Conservation (phyloP, 2,888 invertebrate species). For the Hypolimnas misippus region DNA sequence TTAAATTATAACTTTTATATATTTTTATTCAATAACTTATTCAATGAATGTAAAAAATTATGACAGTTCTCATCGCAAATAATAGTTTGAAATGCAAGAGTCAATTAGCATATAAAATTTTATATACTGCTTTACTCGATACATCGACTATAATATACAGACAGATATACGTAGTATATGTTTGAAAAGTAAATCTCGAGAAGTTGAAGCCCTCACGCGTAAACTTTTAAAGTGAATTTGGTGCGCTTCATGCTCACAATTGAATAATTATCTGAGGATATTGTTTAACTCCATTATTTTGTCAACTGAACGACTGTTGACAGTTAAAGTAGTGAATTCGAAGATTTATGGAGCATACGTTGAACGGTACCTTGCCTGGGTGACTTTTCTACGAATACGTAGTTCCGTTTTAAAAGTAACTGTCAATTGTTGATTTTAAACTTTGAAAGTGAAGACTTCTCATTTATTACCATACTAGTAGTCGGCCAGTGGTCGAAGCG, state of each 20-base stretch:
- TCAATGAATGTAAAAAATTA: no score
- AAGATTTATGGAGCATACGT: conserved; percentile 62
- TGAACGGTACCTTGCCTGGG: conserved; percentile 35
- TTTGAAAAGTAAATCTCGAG: background rate
- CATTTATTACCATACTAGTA: no score
- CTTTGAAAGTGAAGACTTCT: no score
- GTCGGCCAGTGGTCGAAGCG: no score
- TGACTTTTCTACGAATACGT: conserved; percentile 2
- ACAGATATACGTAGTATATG: no score
- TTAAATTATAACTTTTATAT: no score
- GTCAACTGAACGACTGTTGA: conserved; percentile 61
- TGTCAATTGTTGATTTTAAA: background rate
- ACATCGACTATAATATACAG: no score
- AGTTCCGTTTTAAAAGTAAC: background rate
- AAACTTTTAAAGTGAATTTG: conserved; percentile 33
- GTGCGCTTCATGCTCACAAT: conserved; percentile 52
- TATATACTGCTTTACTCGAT: no score
- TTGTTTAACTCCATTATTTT: conserved; percentile 70
- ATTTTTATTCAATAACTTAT: no score
- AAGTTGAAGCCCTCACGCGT: background rate
- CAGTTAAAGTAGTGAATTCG: conserved; percentile 67
- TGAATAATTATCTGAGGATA: conserved; percentile 58
- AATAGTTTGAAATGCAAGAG: no score
- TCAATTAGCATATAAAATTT: no score
- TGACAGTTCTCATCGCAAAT: no score